Base-by-base conservation (phyloP, 2,888 invertebrate genomes). In the Panopea generosa region DNA sequence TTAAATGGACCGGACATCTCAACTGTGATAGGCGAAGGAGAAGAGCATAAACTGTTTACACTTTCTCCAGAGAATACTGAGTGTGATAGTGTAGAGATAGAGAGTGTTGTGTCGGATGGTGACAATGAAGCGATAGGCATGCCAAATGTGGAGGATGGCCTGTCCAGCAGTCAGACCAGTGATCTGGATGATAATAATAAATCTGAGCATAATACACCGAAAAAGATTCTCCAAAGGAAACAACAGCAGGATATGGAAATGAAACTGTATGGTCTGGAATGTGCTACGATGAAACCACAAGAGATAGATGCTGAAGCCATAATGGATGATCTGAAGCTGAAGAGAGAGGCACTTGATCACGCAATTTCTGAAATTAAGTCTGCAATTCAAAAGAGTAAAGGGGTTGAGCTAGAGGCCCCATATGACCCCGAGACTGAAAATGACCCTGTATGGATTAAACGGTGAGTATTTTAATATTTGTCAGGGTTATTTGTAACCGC, bases 41-140 rank as follows among this genome's bases (percentile, higher is more conserved):
- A 90, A 33, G 95, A 52, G 90, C 96, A 96, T 86, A 95, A 96
- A 55, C 97, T 97, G 92, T 97, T 97, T 93, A 96, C 97, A 26
- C 95, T 97, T 74, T 97, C 97, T 47, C 97, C 97, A 6, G 98
- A 97, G 93, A 96, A 97, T 75, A 98, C 97, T 72, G 98, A 98
- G 93, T 97, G 96, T 91, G 97, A 97, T 93, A 97, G 96, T 80
- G 96, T 96, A 92, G 97, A 97, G 91, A 94, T 96, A 87, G 96
- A 97, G 92, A 97, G 91, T 84, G 89, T 92, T 22, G 82, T 89
- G 11, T 91, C 92, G 0, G 92, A 92, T 65, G 91, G 88, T 16
- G 90, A 88, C 16, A 85, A 87, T 56, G 90, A 87, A 18, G 84
- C 86, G 6, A 77, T 85, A 6, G 89, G 88, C 6, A 96, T 98